Conservation (phyloP, 2,113 vertebrate species). For the Aplodontia rufa region DNA sequence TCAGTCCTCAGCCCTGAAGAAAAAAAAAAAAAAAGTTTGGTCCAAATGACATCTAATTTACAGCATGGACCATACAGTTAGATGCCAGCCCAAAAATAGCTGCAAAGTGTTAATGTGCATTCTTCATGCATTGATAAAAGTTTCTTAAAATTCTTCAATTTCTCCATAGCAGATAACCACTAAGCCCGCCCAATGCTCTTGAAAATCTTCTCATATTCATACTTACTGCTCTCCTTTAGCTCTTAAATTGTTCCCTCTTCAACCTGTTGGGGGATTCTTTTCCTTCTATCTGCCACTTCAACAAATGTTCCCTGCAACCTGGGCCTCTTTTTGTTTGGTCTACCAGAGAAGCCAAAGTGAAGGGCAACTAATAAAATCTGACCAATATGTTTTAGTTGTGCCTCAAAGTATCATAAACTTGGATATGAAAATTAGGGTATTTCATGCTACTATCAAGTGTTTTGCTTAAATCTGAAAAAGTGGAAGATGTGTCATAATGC, state of each 20-base stretch:
- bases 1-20: no score
- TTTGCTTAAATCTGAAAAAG: not conserved
- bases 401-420: not conserved
- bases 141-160: not conserved
- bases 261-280: not conserved
- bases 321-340: not conserved
- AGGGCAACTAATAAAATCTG: not conserved
- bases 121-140: not conserved
- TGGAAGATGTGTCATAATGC: rapidly evolving
- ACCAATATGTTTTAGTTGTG: not conserved
- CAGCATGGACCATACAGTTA: no score
- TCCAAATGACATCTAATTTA: not conserved
- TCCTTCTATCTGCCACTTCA: not conserved
- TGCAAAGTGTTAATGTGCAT: rapidly evolving
- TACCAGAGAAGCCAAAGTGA: not conserved
- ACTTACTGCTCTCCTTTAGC: not conserved
- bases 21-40: not conserved
- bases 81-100: not conserved
- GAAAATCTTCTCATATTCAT: not conserved
- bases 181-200: not conserved
- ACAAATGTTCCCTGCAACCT: not conserved
- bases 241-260: not conserved
- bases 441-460: not conserved
- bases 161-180: not conserved
- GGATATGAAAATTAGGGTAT: not conserved